Base-by-base conservation (phyloP, 2,797 vertebrate species). In the Adrianichthys oophorus region DNA sequence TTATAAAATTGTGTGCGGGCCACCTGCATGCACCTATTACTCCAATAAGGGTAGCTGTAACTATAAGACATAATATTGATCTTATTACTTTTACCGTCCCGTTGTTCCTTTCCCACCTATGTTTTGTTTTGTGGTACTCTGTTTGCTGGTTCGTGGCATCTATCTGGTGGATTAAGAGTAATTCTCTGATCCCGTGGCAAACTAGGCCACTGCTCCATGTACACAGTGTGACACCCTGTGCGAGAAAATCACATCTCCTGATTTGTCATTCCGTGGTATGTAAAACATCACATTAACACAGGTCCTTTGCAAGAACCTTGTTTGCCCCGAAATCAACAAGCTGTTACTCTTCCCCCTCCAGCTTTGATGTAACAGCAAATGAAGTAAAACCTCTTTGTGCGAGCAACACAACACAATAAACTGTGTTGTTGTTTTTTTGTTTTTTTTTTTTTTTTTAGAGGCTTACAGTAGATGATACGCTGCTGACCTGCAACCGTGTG, bases 91-190 rank as follows among this genome's bases (percentile, higher is more conserved):
- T 46, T 37, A 37, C 50, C 7, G 0, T 19, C 56, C 50, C 15
- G 12, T 42, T 49, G 52, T 56, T 15, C 46, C 48, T 49, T 52
- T 15, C 1, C 59, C 68, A 63, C 68, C 60, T 57, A 69, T 74
- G 69, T 76, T 73, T 62, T 68, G 62, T 37, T 60, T 65, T 2
- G 52, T 3, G 15, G 15, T 54, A 23, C 32, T 70, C 56, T 78
- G 50, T 73, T 62, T 66, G 75, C 45, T 75, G 78, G 77, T 73
- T 74, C 68, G 73, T 87, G 85, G 85, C 82, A 88, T 87, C 79
- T 87, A 85, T 85, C 85, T 72, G 73, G 57, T 79, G 85, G 87
- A 89, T 90, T 89, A 90, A 85, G 85, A 89, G 79, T 85, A 87
- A 87, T 87, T 83, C 85, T 82, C 74, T 87, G 85, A 89, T 89